Conservation (phyloP, 2,113 vertebrate genomes). For the Lanius ludovicianus region DNA sequence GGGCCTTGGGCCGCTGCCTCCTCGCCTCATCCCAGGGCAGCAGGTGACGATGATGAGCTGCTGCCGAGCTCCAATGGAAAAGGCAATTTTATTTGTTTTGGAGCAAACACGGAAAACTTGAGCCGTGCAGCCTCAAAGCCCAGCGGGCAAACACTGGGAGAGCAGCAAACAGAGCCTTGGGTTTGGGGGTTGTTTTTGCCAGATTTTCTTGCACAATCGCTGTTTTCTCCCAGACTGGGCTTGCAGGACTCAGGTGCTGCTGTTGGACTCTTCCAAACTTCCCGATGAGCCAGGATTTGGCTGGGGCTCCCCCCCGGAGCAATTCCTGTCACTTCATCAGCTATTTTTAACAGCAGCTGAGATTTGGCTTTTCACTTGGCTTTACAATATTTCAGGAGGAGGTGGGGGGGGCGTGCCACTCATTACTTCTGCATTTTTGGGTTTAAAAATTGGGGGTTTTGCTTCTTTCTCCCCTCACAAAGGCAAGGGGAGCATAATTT, state of each 20-base stretch:
- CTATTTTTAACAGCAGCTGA: slow-evolving; percentile 5
- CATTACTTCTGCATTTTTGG: background rate
- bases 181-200: background rate
- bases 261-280: rapidly evolving
- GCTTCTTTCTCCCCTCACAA: background rate
- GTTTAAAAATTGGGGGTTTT: background rate
- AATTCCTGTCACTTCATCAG: background rate
- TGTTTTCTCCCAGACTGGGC: background rate
- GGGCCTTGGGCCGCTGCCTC: background rate
- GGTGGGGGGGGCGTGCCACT: background rate
- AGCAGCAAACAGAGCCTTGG: background rate
- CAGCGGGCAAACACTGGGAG: background rate
- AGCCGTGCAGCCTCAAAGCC: background rate
- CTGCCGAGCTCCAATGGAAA: background rate
- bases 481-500: background rate
- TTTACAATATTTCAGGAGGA: background rate
- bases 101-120: background rate
- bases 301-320: background rate
- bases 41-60: slow-evolving; percentile 9
- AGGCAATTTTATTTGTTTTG: background rate
- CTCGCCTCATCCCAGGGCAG: background rate
- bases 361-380: background rate
- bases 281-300: background rate
- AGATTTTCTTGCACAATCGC: background rate
- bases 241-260: background rate